Evolutionary conservation across 2,888 invertebrate species (phyloP), one percentile per base, ranked within the genome.

Genomic region (Scaptomyza caliginosa): DNA sequence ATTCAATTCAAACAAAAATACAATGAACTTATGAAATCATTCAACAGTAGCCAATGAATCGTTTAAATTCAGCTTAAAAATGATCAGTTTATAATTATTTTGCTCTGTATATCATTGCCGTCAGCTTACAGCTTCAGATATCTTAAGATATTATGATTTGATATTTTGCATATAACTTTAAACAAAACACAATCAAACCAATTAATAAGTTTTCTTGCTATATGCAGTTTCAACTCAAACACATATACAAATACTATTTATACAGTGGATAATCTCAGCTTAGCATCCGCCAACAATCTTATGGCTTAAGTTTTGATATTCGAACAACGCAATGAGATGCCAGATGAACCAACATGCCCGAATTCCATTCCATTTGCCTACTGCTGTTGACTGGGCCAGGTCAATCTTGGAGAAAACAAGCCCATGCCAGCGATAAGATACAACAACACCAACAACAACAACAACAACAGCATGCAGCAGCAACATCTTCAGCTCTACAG

Each of bases 401-500:
- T 74, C 74, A 72, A 72, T 59, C 55, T 26, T 69, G 19, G 32
- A 26, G 52, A 24, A 62, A 78, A 78, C 82, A 80, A 84, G 84
- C 84, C 81, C 84, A 62, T 67, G 60, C 58, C 70, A 60, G 45
- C 67, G 81, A 80, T 85, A 80, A 84, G 85, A 80, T 74, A 75
- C 72, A 51, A 48, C 59, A 52, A 34, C 50, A 66, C 23, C 67
- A 60, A 32, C 66, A 38, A 51, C 28, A 52, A 68, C 17, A 63
- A 62, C 26, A 52, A 59, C n/a, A n/a, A n/a, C n/a, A n/a, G 49
- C 28, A 52, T 66, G 30, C 65, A 54, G 43, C 72, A 51, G 48
- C 72, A 71, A 21, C 67, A 52, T 59, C 74, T 57, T 43, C 51
- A 70, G 48, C 36, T 67, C 67, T 57, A 68, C 65, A 74, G 70